phyloP scores from a whole-genome alignment of 1,140 invertebrate genomes.

The Drosophila parvula region DNA sequence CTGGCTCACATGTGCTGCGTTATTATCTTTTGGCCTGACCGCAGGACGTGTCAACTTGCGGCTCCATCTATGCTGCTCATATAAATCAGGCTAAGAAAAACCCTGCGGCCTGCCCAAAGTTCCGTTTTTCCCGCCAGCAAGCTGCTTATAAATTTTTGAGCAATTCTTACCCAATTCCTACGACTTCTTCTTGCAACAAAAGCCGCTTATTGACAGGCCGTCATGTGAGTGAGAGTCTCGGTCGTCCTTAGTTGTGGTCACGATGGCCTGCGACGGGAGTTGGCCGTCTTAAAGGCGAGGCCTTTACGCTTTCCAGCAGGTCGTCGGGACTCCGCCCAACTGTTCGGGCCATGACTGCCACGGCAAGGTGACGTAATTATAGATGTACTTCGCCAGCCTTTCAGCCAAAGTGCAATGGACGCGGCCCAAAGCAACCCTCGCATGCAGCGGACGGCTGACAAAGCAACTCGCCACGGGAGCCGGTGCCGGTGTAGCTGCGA shows the following conservation, averaged over 20 bases:
- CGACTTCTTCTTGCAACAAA: conserved; percentile 3
- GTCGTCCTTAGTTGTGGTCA: conserved; percentile 65
- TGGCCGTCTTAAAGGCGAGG: conserved; percentile 30
- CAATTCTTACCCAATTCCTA: conserved; percentile 21
- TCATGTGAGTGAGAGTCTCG: conserved; percentile 17
- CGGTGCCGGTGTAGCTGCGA: conserved; percentile 30
- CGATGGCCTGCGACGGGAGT: background rate
- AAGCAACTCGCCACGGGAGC: conserved; percentile 40
- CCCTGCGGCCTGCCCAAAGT: conserved; percentile 28
- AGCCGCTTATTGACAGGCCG: conserved; percentile 65
- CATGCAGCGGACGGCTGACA: conserved; percentile 41
- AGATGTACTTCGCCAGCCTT: conserved; percentile 66
- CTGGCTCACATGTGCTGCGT: conserved; percentile 43
- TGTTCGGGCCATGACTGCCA: conserved; percentile 50
- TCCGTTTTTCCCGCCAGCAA: conserved; percentile 36
- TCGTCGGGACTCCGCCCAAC: conserved; percentile 24
- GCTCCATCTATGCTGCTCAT: conserved; percentile 43
- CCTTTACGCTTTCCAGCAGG: conserved; percentile 12
- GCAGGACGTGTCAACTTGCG: conserved; percentile 70
- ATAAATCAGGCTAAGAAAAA: conserved; percentile 70
- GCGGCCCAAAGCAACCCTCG: conserved; percentile 56
- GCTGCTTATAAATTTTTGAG: conserved; percentile 67
- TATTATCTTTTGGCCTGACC: conserved; percentile 77
- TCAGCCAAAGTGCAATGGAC: conserved; percentile 72
- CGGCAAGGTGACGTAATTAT: conserved; percentile 76